A percentile compares a stretch with the other conserved stretches of the same genome.
phyloP scores from a whole-genome alignment of 2,888 invertebrate species.

The Dorcus hopei region DNA sequence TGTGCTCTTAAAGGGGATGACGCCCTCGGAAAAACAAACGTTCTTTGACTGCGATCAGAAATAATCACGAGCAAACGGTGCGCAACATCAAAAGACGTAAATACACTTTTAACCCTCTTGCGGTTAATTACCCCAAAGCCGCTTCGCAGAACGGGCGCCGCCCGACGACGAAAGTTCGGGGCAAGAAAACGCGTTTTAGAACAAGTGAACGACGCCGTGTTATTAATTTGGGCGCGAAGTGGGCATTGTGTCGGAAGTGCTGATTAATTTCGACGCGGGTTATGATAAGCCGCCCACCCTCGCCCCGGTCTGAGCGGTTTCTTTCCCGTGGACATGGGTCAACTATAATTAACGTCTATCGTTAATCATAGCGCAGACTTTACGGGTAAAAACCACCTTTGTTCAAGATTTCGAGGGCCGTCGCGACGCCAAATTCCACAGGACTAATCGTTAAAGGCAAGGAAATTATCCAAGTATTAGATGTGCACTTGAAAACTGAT shows the following conservation, averaged over 20 bases:
- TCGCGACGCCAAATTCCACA: background rate
- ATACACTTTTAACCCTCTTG: constrained; percentile 21
- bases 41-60: background rate
- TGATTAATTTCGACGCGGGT: background rate
- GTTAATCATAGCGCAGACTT: constrained; percentile 6
- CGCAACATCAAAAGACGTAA: background rate
- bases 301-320: background rate
- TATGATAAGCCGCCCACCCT: background rate
- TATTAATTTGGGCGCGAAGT: background rate
- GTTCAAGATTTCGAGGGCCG: constrained; percentile 19
- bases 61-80: background rate
- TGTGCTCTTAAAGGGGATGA: background rate
- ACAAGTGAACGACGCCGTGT: background rate
- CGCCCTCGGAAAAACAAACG: background rate
- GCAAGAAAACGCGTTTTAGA: background rate
- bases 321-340: constrained; percentile 3
- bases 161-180: background rate
- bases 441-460: no score
- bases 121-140: constrained; percentile 24
- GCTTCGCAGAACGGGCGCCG: constrained; percentile 5
- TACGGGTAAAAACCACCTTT: constrained; percentile 10
- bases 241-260: background rate
- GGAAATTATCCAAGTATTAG: no score
- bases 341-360: constrained; percentile 5
- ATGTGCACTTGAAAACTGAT: no score